Conservation (phyloP, 2,888 invertebrate species). For the Morpho helenor region DNA sequence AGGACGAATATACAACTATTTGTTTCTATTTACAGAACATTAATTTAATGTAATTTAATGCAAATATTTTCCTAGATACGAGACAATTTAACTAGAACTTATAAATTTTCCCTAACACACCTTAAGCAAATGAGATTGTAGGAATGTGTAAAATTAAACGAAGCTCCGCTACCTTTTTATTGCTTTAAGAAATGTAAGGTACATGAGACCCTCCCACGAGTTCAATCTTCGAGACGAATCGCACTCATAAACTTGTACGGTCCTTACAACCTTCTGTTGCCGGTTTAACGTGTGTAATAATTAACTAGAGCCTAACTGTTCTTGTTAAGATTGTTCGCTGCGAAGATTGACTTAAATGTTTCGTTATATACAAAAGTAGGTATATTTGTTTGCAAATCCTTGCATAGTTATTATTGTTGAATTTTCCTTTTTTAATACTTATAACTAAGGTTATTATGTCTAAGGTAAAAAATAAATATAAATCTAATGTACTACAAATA, state of each 20-base stretch:
- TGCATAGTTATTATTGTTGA: too few relatives aligned
- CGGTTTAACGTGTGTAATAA: constrained; percentile 42
- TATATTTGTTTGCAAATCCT: too few relatives aligned
- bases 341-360: background rate
- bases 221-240: constrained; percentile 75
- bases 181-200: constrained; percentile 36
- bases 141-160: constrained; percentile 39
- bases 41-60: too few relatives aligned
- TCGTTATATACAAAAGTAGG: too few relatives aligned
- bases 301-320: constrained; percentile 32
- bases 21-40: too few relatives aligned
- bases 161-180: constrained; percentile 44
- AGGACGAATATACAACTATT: too few relatives aligned
- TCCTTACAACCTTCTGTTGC: constrained; percentile 40
- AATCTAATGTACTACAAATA: too few relatives aligned
- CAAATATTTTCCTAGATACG: too few relatives aligned
- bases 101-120: constrained; percentile 5
- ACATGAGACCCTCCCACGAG: constrained; percentile 56
- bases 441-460: too few relatives aligned
- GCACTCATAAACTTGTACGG: constrained; percentile 66
- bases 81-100: constrained; percentile 5
- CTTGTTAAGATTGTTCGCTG: background rate
- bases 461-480: too few relatives aligned
- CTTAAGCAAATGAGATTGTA: constrained; percentile 7
- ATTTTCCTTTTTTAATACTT: too few relatives aligned